Evolutionary conservation across 2,797 vertebrate genomes (phyloP), one percentile per base, ranked within the genome.

Genomic region (Taenioides sp.): DNA sequence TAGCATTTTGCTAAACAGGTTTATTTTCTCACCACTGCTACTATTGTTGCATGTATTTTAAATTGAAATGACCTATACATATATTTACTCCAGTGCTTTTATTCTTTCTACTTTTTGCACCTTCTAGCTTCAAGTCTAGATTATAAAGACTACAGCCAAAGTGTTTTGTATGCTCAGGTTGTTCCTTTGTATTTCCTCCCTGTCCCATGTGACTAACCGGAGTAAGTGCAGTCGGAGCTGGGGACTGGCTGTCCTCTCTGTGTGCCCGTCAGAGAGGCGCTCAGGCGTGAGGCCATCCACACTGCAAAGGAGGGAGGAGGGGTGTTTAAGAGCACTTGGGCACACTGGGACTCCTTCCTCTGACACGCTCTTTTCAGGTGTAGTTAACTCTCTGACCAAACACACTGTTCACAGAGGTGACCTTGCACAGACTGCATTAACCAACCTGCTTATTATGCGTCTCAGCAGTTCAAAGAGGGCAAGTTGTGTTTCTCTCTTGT

Each of bases 231-330:
- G 64, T 88, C 81, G 78, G 83, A 11, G 54, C 84, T 71, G 71
- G 83, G 82, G 82, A 80, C 86, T 76, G 79, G 74, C 84, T 81
- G 84, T 89, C 88, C 78, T 87, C 72, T 86, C 76, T 59, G 76
- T 27, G 49, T 7, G 69, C 78, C 80, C 68, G 82, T 92, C 89
- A 91, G 78, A 22, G 62, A 80, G 34, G 81, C 84, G 71, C 71
- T 91, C 81, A 82, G 85, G 82, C 88, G 75, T 86, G 75, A 72
- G 67, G 67, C 77, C 80, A 73, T 80, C 83, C 79, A 75, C 80
- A 79, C 71, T 77, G 80, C 65, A 70, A 81, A 80, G 78, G 76
- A 27, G 57, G 25, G 14, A 7, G 70, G 49, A 74, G 73, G 20
- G 67, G 52, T 47, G 79, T 74, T 23, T 2, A 75, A 79, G 64